These are phyloP conservation scores for Tipula lateralis DNA, from an alignment of 2,888 invertebrate species.

Conservation along the genomic window DNA sequence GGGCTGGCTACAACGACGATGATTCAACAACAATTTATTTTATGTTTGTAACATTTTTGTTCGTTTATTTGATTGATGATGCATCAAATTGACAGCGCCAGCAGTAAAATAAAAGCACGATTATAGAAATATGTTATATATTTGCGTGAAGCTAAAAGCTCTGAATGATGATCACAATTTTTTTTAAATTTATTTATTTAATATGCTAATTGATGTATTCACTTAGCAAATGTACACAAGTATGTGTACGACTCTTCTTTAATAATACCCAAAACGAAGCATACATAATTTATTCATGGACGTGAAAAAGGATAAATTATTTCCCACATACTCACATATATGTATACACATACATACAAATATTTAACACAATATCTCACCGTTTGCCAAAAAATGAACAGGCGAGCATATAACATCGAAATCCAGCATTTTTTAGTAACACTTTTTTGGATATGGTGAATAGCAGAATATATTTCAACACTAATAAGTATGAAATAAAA, in stretches of 20 bases:
- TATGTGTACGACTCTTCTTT: background rate
- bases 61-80: background rate
- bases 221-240: background rate
- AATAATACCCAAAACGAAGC: background rate
- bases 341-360: background rate
- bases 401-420: background rate
- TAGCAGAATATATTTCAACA: background rate
- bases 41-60: background rate
- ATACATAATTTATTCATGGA: background rate
- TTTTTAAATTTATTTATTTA: background rate
- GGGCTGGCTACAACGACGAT: background rate
- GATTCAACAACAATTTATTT: background rate
- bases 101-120: background rate
- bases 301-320: background rate
- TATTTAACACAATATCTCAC: background rate
- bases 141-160: slow-evolving; percentile 4
- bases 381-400: background rate
- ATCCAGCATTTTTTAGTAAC: background rate
- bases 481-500: background rate
- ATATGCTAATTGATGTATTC: slow-evolving; percentile 24
- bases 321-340: background rate
- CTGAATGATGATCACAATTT: background rate
- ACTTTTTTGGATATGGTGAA: background rate
- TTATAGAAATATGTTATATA: background rate
- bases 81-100: slow-evolving; percentile 15